Base-by-base conservation (phyloP, 2,113 vertebrate genomes). In the Psammodynastes pulverulentus region DNA sequence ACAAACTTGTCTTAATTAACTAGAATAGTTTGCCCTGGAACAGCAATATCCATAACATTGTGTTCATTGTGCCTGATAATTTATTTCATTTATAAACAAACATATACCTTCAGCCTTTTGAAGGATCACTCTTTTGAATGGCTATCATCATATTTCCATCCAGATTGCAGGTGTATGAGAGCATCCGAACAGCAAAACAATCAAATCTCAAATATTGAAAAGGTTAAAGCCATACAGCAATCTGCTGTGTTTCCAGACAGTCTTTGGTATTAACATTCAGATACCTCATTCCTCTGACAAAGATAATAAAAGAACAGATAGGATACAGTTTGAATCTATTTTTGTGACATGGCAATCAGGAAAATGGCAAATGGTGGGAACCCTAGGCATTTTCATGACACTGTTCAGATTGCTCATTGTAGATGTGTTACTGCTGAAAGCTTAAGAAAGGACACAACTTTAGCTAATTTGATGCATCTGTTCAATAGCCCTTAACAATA, bases 171-270 rank as follows among this genome's bases (percentile, higher is more conserved):
- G 93, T 92, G 92, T 94, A 90, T 93, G 94, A 95, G 89, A 94
- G 92, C 88, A 86, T 92, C 62, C 45, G 90, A 92, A 87, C 45
- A 90, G 91, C 34, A 53, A 95, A 96, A 95, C 96, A 96, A 96
- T 96, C 95, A 95, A 96, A 95, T 84, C 86, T 0, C 24, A 95
- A 96, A 96, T 96, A 95, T 84, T 96, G 96, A 97, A 97, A 97
- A 97, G 96, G 96, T 97, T 95, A 97, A 85, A n/a, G 91, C 88
- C 48, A 54, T 1, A 17, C 53, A 17, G 54, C 88, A 56, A 86
- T 93, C 92, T 84, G 89, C 92, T 90, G 86, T 94, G 79, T 90
- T 89, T 84, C 67, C 89, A 29, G 56, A 89, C 86, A 26, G 4
- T 88, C 2, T 17, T 90, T n/a, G 88, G 87, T 95, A 96, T 96